These are phyloP conservation scores for Tricholauxania praeusta DNA, from an alignment of 2,888 invertebrate genomes.

Conservation along the genomic window DNA sequence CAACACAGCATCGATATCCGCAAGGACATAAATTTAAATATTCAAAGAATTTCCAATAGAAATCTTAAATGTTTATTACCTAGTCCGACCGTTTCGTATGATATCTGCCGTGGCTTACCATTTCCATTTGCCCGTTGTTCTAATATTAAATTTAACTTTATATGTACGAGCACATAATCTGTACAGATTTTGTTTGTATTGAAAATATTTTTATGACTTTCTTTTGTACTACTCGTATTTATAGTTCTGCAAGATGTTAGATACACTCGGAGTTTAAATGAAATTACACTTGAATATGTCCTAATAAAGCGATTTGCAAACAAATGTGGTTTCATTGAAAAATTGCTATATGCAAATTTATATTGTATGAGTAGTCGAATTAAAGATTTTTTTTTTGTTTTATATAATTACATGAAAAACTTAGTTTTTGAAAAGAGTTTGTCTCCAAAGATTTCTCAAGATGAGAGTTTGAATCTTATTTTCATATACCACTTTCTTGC, in stretches of 20 bases:
- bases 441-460: too few relatives aligned
- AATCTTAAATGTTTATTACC: conserved; percentile 12
- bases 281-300: too few relatives aligned
- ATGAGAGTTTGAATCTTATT: too few relatives aligned
- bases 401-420: too few relatives aligned
- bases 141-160: background rate
- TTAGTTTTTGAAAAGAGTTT: too few relatives aligned
- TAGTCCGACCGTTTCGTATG: background rate
- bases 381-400: too few relatives aligned
- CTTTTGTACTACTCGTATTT: conserved; percentile 14
- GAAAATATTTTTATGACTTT: conserved; percentile 30
- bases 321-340: too few relatives aligned
- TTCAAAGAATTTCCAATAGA: conserved; percentile 52
- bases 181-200: conserved; percentile 12
- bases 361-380: too few relatives aligned
- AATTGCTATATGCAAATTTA: too few relatives aligned
- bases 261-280: background rate
- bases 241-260: conserved; percentile 24
- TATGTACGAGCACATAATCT: background rate
- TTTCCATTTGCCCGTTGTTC: background rate
- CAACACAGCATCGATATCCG: conserved; percentile 11
- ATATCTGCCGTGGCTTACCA: background rate
- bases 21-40: conserved; percentile 55
- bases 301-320: too few relatives aligned
- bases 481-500: too few relatives aligned